Base-by-base conservation (phyloP, 35 echinoderm and acorn worm genomes). In the Ptychodera flava region DNA sequence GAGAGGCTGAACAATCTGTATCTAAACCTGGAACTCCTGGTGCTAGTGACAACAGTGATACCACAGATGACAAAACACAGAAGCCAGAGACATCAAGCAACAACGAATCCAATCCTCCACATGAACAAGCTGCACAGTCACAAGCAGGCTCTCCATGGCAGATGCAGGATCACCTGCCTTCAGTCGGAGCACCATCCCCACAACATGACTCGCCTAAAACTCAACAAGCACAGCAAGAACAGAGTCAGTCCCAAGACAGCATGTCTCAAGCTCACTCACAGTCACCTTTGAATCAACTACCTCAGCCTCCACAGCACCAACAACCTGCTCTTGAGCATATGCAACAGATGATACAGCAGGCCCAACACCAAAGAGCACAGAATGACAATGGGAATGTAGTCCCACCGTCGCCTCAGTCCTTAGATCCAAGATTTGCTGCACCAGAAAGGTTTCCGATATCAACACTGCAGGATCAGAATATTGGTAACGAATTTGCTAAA, bases 251-350 rank as follows among this genome's bases (percentile, higher is more conserved):
- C 10, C 30, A 31, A 87, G 77, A 31, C 14, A 35, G 28, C 29
- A 6, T 80, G 32, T 78, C 33, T 34, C 77, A 80, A 10, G 0
- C 30, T 33, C 75, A 33, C 0, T 34, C 78, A 29, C 28, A 36
- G 33, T 27, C 86, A 34, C 86, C 35, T 30, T 27, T 78, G 29
- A 64, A 87, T 31, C 86, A 31, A 78, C 76, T 87, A 79, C 32
- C 76, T 28, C 86, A 87, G 86, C 45, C 6, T 6, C 45, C 6
- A 64, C 45, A 64, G 22, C 45, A 64, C 6, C 45, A 64, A 64
- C 45, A 64, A 64, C 45, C 45, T 12, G 45, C 45, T 22, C 45
- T 64, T 12, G 45, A 64, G 45, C 45, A 64, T 12, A 64, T 64
- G 45, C 45, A 64, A 22, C 45, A 64, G 45, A 64, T 64, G 45